Evolutionary conservation across 2,113 vertebrate genomes (phyloP), one percentile per base, ranked within the genome.

Genomic region (Typhlomys cinereus): DNA sequence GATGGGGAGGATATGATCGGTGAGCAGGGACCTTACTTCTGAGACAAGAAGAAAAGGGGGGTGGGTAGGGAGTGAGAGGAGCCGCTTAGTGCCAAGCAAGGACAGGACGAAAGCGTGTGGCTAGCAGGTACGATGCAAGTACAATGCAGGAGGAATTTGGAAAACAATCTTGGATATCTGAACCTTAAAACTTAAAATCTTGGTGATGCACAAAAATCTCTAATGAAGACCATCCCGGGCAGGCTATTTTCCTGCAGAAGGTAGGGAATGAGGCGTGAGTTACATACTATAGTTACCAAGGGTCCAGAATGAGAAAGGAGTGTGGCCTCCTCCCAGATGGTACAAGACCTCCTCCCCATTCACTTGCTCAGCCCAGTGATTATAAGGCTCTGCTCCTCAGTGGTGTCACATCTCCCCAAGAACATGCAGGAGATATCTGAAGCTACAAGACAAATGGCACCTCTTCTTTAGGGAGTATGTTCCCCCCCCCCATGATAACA

Each of bases 401-500:
- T 7, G 12, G 62, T 67, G 46, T 70, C 29, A 17, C 20, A 18
- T 34, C 61, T 39, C 25, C 36, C 12, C 59, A 69, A 71, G 57
- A 1, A 5, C 36, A 46, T 0, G 20, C 61, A 39, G 29, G 31
- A 74, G 31, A 48, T 27, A 61, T 61, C 69, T 69, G 64, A 52
- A 39, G 62, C 27, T 25, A 59, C 36, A 71, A 57, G 39, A 71
- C 23, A 84, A 69, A 46, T 15, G 25, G 8, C 7, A 6, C 46
- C 39, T 67, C 46, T 81, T 50, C 87, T 66, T n/a, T n/a, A n/a
- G 23, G 74, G 39, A 86, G 36, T 70, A 84, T 31, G 7, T 57
- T 75, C 80, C 50, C 92, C 80, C 50, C 92, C 23, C 46, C 80
- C 71, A 44, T 8, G 27, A 61, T 73, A 46, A 84, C 11, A 27